Base-by-base conservation (phyloP, 2,113 vertebrate genomes). In the Hylia prasina region DNA sequence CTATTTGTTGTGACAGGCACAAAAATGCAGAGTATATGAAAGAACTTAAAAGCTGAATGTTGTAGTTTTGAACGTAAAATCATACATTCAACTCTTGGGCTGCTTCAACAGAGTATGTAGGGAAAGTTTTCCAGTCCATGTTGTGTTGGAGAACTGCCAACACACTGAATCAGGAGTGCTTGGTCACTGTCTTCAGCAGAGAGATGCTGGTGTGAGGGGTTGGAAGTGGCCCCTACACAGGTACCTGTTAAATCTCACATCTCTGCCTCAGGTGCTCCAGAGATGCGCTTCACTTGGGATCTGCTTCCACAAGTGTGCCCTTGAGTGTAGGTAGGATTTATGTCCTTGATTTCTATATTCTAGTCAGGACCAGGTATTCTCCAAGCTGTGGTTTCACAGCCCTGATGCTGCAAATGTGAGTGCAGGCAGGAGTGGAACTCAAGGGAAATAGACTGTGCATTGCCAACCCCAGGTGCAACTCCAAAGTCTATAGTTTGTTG, bases 201-300 rank as follows among this genome's bases (percentile, higher is more conserved):
- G 30, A 56, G 33, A 14, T 44, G 31, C 11, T 0, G 0, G 8
- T 47, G 51, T 35, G 27, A 56, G 44, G 9, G 17, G 15, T 17
- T 50, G 45, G 72, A 80, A 91, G 39, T 33, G 11, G 15, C 89
- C 22, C 33, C 33, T 82, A 6, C 2, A 5, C 11, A 39, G 33
- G 24, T 57, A 51, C 35, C 39, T 57, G 14, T 44, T 40, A 50
- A 78, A 40, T 68, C 56, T 87, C 61, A 20, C 27, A 42, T 54
- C 25, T 30, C 54, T 77, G 69, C 72, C 60, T 77, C 75, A 35
- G 51, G 56, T 45, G 30, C 63, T 87, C 39, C 70, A 51, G 47
- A 30, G 33, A 81, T 14, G 13, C 33, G 23, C 15, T 15, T 88
- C 50, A 4, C 9, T 12, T 39, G n/a, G 35, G 12, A 53, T 63